Conservation (phyloP, 1,140 invertebrate genomes). For the Theocolax elegans region DNA sequence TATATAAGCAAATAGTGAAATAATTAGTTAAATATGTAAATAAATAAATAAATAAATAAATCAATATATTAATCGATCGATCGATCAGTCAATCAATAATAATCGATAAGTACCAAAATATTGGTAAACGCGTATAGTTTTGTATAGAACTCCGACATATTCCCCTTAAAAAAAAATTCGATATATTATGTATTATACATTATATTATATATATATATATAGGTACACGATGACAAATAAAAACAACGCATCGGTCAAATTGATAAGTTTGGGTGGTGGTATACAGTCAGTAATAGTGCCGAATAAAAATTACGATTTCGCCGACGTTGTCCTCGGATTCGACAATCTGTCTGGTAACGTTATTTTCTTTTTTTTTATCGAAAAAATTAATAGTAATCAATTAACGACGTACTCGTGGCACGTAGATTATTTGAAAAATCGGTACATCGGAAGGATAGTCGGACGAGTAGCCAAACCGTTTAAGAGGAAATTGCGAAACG, state of each 20-base stretch:
- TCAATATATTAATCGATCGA: too few species aligned
- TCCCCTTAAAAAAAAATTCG: too few species aligned
- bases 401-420: constrained; percentile 33
- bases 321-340: constrained; percentile 74
- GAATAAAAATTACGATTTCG: constrained; percentile 69
- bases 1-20: too few species aligned
- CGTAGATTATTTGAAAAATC: constrained; percentile 65
- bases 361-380: background rate
- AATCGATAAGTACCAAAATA: too few species aligned
- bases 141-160: too few species aligned
- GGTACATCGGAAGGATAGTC: constrained; percentile 74
- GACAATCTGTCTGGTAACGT: constrained; percentile 69
- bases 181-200: background rate
- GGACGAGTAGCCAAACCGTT: background rate
- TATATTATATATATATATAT: too few species aligned
- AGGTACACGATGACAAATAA: constrained; percentile 66
- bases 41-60: too few species aligned
- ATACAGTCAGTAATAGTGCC: constrained; percentile 72
- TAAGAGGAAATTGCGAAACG: constrained; percentile 43
- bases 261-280: constrained; percentile 73
- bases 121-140: too few species aligned
- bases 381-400: background rate
- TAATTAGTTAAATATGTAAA: too few species aligned
- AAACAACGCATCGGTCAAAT: constrained; percentile 63
- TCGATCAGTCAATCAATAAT: too few species aligned